Conservation (phyloP, 2,113 vertebrate species). For the Labeo catla region DNA sequence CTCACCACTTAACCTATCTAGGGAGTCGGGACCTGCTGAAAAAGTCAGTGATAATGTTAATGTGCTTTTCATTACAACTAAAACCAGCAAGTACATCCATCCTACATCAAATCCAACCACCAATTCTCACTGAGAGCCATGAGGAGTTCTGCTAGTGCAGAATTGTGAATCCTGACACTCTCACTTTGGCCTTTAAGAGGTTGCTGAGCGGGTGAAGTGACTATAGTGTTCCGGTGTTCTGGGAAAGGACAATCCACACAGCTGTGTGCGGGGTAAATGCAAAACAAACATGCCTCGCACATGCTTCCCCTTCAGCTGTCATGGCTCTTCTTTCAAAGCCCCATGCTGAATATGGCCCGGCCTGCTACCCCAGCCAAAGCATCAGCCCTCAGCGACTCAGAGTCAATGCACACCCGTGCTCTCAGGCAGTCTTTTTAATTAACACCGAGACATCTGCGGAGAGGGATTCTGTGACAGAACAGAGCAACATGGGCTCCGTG, state of each 20-base stretch:
- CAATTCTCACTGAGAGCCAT: constrained; percentile 38
- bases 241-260: constrained; percentile 80
- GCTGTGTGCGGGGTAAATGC: constrained; percentile 77
- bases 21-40: background rate
- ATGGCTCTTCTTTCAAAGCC: constrained; percentile 79
- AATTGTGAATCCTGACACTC: constrained; percentile 44
- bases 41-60: background rate
- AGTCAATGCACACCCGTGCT: constrained; percentile 56
- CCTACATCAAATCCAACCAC: background rate
- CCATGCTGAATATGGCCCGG: constrained; percentile 58
- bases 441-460: constrained; percentile 72
- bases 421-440: constrained; percentile 73
- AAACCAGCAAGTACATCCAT: background rate
- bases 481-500: constrained; percentile 50
- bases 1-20: background rate
- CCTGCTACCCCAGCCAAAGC: constrained; percentile 55
- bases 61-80: background rate
- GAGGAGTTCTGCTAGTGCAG: constrained; percentile 15
- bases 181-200: constrained; percentile 51
- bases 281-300: constrained; percentile 82
- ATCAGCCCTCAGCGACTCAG: constrained; percentile 46
- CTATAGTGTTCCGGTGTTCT: constrained; percentile 75
- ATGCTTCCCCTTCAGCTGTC: constrained; percentile 81
- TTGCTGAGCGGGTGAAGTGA: constrained; percentile 66
- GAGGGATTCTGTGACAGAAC: constrained; percentile 73